Base-by-base conservation (phyloP, 2,888 invertebrate genomes). In the Pemphredon lugubris region DNA sequence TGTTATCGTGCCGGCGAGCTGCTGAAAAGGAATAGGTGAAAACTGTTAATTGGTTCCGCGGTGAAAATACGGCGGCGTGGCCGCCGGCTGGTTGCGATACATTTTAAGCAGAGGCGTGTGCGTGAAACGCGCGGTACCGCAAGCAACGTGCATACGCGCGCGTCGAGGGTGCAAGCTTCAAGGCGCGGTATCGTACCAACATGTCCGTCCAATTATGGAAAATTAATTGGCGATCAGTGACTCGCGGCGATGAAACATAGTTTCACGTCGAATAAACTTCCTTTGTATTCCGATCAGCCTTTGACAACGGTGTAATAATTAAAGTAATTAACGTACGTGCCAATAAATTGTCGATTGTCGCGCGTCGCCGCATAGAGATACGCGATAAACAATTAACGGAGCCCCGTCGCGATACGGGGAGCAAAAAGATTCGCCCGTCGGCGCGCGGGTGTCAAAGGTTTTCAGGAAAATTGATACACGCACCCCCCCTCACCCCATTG, bases 201-300 rank as follows among this genome's bases (percentile, higher is more conserved):
- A 75, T 79, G 83, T 79, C 81, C 84, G 86, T 88, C 89, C 89
- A 89, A 89, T 89, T 89, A 89, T 89, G 86, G 88, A 88, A 89
- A 89, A 89, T 88, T 89, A 88, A 89, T 89, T 89, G 89, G 87
- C 87, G 83, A 83, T 85, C 83, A 82, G 83, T 86, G 82, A 83
- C 84, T 83, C 82, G 77, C 75, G 84, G 84, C 84, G 79, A 84
- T 85, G 81, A 73, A 78, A 77, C 79, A 78, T 78, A 83, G 82
- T 80, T 78, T 73, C 78, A 74, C 80, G 79, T 77, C 84, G 82
- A 84, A 84, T 84, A 83, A 81, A 82, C 84, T 84, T 84, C 85
- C 84, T 85, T 85, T 84, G 85, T 83, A 81, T 84, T 82, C 83
- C 83, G 86, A 88, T 87, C 87, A 84, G 83, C 83, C 86, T 87